Evolutionary conservation across 2,888 invertebrate genomes (phyloP).

Genomic region (Aphrophora alni): DNA sequence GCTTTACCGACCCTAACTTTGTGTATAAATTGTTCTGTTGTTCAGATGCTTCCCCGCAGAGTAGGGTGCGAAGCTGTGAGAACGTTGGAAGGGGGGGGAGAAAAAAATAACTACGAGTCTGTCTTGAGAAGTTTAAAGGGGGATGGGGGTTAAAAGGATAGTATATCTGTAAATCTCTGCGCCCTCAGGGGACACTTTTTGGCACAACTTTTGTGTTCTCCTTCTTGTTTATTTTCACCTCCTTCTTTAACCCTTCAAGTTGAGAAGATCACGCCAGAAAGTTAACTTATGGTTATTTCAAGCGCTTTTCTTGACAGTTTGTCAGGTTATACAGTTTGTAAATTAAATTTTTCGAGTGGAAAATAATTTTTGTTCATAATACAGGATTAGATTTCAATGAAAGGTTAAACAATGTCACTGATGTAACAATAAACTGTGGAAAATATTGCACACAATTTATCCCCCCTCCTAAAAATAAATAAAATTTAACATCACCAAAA

Average conservation of each 20-base stretch:
- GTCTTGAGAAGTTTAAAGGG: constrained; percentile 2
- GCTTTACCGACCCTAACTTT: background rate
- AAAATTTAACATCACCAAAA: no score
- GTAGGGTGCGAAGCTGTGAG: constrained; percentile 15
- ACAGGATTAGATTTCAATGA: no score
- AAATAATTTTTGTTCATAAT: no score
- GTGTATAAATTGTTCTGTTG: background rate
- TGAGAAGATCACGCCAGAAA: background rate
- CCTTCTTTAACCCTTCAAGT: background rate
- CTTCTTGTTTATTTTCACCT: constrained; percentile 4
- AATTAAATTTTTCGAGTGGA: no score
- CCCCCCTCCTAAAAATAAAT: no score
- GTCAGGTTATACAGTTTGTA: no score
- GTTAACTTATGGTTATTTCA: no score
- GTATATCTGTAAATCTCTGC: background rate
- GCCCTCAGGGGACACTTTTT: background rate
- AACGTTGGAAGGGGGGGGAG: background rate
- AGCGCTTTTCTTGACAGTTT: no score
- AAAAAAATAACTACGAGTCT: background rate
- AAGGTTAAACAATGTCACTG: no score
- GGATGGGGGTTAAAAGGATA: background rate
- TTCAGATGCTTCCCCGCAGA: constrained; percentile 5
- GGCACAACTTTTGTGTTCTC: constrained; percentile 2
- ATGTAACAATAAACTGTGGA: no score
- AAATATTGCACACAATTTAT: no score